Evolutionary conservation across 2,888 invertebrate species (phyloP), one percentile per base, ranked within the genome.

Genomic region (Drosophila engyochracea): DNA sequence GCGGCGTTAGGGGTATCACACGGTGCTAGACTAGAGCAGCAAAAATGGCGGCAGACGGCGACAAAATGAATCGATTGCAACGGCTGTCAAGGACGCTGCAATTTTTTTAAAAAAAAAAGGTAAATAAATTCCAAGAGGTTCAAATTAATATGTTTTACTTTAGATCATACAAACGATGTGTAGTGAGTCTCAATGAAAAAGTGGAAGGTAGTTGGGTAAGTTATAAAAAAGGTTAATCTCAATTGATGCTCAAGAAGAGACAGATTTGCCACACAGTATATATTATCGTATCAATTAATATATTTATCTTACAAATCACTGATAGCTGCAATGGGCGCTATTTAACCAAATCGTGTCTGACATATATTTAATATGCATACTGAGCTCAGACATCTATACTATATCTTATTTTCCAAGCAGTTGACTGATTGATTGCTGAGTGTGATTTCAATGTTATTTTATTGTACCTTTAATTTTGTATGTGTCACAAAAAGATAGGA

Each of bases 11-110:
- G 54, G 39, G 39, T 9, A 33, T 33, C 33, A 33, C 28, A 64
- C 55, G 64, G 33, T 49, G 33, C 72, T 54, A 67, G 81, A 74
- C 79, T 77, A 66, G 78, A 64, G 78, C 61, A 65, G 57, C 64
- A 62, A 79, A 81, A 79, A 79, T 79, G 79, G 79, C 78, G 79
- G 78, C 66, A 70, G 55, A 30, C 53, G 25, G 14, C 35, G 22
- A 19, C 9, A 28, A 65, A 65, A 22, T 28, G 37, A 14, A 7
- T 0, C 1, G 30, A 52, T 37, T 39, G 73, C 73, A 73, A 10
- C 63, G 77, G 0, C 69, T 44, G 12, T 0, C 0, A 14, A 39
- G 57, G 30, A 54, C 77, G 33, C 79, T 79, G 54, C 30, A 62
- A 31, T 31, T 14, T n/a, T n/a, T 16, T 14, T 0, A 4, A 22